phyloP scores from a whole-genome alignment of 2,888 invertebrate genomes.

The Schizaphis graminum region DNA sequence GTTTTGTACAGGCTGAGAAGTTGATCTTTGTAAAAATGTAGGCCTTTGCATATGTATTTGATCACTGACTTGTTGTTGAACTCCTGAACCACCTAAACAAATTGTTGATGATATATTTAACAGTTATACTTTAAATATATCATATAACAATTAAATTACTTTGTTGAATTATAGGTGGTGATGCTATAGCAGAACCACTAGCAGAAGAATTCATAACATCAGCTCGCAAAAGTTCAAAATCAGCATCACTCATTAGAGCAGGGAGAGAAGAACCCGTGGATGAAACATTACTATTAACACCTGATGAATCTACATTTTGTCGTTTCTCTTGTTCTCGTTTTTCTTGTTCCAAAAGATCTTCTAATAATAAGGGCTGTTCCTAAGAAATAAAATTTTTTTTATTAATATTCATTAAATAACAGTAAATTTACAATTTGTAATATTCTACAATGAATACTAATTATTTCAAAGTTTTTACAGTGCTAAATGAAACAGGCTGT shows the following conservation, averaged over 20 bases:
- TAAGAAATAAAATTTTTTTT: slow-evolving; percentile 72
- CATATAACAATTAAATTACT: slow-evolving; percentile 32
- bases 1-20: slow-evolving; percentile 50
- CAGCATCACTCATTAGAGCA: slow-evolving; percentile 70
- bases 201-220: slow-evolving; percentile 75
- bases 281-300: slow-evolving; percentile 64
- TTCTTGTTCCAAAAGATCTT: slow-evolving; percentile 92
- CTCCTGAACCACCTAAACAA: slow-evolving; percentile 42
- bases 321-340: slow-evolving; percentile 90
- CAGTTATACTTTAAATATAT: background rate
- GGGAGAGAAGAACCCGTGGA: slow-evolving; percentile 66
- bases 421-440: background rate
- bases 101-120: background rate
- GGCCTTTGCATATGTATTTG: slow-evolving; percentile 55
- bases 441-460: background rate
- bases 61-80: slow-evolving; percentile 58
- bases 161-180: slow-evolving; percentile 70
- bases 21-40: slow-evolving; percentile 54
- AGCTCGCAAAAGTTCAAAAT: slow-evolving; percentile 79
- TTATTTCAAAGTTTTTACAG: background rate
- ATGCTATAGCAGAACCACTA: slow-evolving; percentile 70
- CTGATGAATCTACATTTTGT: slow-evolving; percentile 71
- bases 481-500: slow-evolving; percentile 1
- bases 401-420: slow-evolving; percentile 4
- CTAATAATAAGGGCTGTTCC: slow-evolving; percentile 91